A percentile compares a stretch with the other conserved stretches of the same genome.
Conservation (phyloP, 2,888 invertebrate genomes). For the Acanthococcus lagerstroemiae region DNA sequence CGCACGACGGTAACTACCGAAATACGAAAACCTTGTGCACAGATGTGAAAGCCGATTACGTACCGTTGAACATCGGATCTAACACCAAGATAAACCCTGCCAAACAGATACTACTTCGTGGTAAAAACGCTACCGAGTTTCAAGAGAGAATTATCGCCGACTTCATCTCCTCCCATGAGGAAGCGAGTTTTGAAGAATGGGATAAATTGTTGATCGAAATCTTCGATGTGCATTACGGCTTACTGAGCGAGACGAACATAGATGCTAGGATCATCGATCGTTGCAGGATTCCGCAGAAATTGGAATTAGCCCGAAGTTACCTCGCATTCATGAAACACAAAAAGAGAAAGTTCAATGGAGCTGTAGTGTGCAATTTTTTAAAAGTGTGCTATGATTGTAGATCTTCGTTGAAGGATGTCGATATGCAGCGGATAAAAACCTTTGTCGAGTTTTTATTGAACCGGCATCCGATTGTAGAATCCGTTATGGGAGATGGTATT, state of each 20-base stretch:
- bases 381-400: constrained; percentile 46
- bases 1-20: no score
- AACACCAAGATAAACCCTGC: background rate
- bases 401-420: constrained; percentile 39
- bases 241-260: constrained; percentile 1
- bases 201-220: background rate
- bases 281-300: background rate
- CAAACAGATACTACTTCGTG: background rate
- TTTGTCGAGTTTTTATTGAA: constrained; percentile 30
- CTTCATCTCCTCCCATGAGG: background rate
- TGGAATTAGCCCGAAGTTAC: constrained; percentile 41
- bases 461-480: constrained; percentile 33
- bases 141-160: background rate
- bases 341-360: constrained; percentile 48
- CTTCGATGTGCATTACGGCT: background rate
- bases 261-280: constrained; percentile 17
- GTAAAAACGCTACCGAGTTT: background rate
- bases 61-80: background rate
- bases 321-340: constrained; percentile 47
- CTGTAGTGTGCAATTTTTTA: constrained; percentile 50
- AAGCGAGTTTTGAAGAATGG: constrained; percentile 1
- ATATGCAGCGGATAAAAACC: constrained; percentile 28
- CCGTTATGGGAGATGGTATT: constrained; percentile 46
- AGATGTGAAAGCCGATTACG: no score
- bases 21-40: background rate